Percentiles rank a stretch among this genome's conserved stretches.
phyloP scores from a whole-genome alignment of 2,113 vertebrate species.

The Origma solitaria region DNA sequence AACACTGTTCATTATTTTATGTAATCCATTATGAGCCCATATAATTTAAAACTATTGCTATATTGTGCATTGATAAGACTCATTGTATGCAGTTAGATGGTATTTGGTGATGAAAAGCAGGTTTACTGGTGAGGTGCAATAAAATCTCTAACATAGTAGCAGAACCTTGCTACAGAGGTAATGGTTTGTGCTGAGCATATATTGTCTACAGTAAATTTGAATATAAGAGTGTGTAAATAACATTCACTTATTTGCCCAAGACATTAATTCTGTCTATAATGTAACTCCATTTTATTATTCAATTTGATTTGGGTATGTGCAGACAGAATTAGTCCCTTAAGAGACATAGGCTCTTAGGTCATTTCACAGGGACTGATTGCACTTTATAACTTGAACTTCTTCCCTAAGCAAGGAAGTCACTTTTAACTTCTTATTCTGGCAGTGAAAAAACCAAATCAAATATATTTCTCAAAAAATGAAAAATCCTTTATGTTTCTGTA shows the following conservation, averaged over 20 bases:
- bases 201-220: not conserved
- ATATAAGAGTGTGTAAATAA: not conserved
- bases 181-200: not conserved
- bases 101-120: slow-evolving; percentile 7
- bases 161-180: not conserved
- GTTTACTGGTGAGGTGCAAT: not conserved
- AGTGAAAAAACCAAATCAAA: not conserved
- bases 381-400: not conserved
- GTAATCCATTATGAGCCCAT: not conserved
- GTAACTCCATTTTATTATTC: not conserved
- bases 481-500: not conserved
- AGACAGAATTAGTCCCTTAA: not conserved
- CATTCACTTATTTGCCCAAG: not conserved
- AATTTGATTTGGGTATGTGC: not conserved
- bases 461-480: not conserved
- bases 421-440: not conserved
- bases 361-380: not conserved
- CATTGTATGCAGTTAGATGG: not conserved
- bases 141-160: not conserved
- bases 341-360: not conserved
- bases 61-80: not conserved
- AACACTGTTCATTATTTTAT: not conserved
- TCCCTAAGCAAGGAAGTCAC: not conserved
- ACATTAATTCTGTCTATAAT: not conserved
- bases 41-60: not conserved